These are phyloP conservation scores for Aporophyla nigra DNA, from an alignment of 2,888 invertebrate species.

Conservation along the genomic window DNA sequence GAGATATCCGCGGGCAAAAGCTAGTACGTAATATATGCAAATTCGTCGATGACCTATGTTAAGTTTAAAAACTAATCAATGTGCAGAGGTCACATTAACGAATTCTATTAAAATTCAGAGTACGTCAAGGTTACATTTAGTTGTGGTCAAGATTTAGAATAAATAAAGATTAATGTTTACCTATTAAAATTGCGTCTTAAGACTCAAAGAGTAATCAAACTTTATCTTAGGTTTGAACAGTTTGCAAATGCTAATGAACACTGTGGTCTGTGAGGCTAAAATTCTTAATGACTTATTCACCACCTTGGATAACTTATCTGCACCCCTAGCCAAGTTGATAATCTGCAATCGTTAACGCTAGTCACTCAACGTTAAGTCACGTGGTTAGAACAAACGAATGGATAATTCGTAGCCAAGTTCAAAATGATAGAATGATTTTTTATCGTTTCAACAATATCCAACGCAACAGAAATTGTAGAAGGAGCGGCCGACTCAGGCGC, in stretches of 20 bases:
- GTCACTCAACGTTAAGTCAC: too few species aligned
- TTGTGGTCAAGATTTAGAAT: slow-evolving; percentile 11
- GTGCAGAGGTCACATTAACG: slow-evolving; percentile 8
- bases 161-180: slow-evolving; percentile 34
- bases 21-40: slow-evolving; percentile 7
- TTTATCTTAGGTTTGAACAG: background rate
- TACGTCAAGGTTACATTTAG: slow-evolving; percentile 18
- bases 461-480: too few species aligned
- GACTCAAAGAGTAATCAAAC: slow-evolving; percentile 28
- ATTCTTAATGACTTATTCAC: slow-evolving; percentile 8
- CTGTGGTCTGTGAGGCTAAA: slow-evolving; percentile 8
- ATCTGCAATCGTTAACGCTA: too few species aligned
- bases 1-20: too few species aligned
- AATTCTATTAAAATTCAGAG: slow-evolving; percentile 24
- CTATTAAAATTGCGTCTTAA: slow-evolving; percentile 4
- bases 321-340: too few species aligned
- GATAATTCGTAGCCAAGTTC: too few species aligned
- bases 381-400: too few species aligned
- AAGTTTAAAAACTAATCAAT: slow-evolving; percentile 1
- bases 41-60: slow-evolving; percentile 21
- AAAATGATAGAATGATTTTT: too few species aligned
- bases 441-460: too few species aligned
- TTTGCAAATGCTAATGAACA: slow-evolving; percentile 11
- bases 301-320: slow-evolving; percentile 16
- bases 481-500: too few species aligned